These are phyloP conservation scores for Aramus guarauna DNA, from an alignment of 2,113 vertebrate genomes.

Conservation along the genomic window DNA sequence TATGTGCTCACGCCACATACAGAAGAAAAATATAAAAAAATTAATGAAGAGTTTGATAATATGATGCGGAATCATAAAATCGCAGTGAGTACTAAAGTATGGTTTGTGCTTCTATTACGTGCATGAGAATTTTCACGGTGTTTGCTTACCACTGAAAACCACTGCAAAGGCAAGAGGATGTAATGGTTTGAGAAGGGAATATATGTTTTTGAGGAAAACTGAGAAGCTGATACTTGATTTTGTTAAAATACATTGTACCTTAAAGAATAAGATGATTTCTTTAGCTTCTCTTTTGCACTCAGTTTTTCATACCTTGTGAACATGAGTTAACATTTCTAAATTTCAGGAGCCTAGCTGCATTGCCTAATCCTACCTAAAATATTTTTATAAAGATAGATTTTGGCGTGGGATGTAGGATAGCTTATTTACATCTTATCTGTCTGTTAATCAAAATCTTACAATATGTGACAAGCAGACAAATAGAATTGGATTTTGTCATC, in stretches of 20 bases:
- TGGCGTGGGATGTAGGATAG: not conserved
- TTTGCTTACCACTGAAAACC: constrained; percentile 38
- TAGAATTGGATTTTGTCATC: not conserved
- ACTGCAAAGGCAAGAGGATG: not conserved
- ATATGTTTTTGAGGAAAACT: not conserved
- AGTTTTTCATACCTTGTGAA: not conserved
- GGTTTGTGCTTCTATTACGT: constrained; percentile 75
- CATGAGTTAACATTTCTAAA: not conserved
- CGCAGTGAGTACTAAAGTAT: constrained; percentile 89
- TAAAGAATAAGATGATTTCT: not conserved
- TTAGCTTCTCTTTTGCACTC: not conserved
- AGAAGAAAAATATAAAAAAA: constrained; percentile 99
- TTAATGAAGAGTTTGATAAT: constrained; percentile 99
- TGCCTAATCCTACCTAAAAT: constrained; percentile 21
- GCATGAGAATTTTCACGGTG: constrained; percentile 72
- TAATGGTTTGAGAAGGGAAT: not conserved
- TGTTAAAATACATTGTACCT: not conserved
- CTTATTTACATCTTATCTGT: not conserved
- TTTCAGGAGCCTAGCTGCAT: not conserved
- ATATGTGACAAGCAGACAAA: not conserved
- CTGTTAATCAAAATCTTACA: not conserved
- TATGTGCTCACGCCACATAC: constrained; percentile 99
- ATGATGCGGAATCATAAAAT: constrained; percentile 99
- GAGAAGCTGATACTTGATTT: not conserved
- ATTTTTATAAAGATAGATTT: not conserved